Evolutionary conservation across 2,797 vertebrate genomes (phyloP).

Genomic region (Anabacerthia variegaticeps): DNA sequence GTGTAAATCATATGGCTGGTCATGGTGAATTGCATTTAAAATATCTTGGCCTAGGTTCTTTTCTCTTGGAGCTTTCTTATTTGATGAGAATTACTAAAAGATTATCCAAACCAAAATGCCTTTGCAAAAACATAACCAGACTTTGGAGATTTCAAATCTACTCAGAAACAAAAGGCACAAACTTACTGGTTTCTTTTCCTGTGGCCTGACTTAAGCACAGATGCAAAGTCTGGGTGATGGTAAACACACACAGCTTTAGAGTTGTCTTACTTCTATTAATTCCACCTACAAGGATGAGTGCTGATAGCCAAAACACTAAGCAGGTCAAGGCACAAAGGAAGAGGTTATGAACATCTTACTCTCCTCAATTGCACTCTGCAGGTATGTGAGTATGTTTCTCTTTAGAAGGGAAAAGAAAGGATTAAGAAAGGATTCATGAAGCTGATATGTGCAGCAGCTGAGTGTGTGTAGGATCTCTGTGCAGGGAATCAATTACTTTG

Average conservation of each 20-base stretch:
- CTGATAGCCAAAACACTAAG: not conserved
- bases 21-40: not conserved
- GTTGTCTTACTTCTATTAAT: not conserved
- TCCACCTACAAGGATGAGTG: not conserved
- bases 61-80: not conserved
- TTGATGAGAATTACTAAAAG: not conserved
- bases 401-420: not conserved
- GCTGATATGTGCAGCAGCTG: accelerated
- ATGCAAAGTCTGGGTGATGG: not conserved
- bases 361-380: not conserved
- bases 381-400: not conserved
- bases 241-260: not conserved
- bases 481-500: not conserved
- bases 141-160: not conserved
- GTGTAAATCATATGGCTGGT: not conserved
- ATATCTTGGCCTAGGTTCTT: not conserved
- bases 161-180: not conserved
- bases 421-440: not conserved
- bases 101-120: not conserved
- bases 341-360: not conserved
- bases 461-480: not conserved
- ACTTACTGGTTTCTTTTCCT: not conserved
- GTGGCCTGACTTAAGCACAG: not conserved
- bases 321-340: not conserved
- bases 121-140: not conserved